Conservation (phyloP, 2,797 vertebrate species). For the Labeo calbasu region DNA sequence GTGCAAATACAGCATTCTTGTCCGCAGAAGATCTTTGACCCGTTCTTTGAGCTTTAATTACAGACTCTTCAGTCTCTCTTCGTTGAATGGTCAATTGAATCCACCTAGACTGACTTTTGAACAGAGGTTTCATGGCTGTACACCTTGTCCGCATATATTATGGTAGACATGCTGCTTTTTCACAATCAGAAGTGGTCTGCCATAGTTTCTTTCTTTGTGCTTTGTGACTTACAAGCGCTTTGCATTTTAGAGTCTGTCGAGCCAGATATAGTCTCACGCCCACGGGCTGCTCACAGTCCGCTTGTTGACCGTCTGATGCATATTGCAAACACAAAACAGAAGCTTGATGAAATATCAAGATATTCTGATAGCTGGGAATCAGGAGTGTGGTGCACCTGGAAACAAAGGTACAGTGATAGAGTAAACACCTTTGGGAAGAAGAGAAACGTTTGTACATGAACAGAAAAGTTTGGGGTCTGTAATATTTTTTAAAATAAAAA, state of each 20-base stretch:
- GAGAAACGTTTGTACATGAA: background rate
- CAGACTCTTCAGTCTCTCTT: background rate
- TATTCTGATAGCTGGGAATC: background rate
- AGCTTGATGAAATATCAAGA: background rate
- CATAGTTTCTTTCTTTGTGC: constrained; percentile 17
- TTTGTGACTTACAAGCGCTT: background rate
- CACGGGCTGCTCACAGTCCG: background rate
- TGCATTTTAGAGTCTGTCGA: background rate
- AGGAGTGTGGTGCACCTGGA: background rate
- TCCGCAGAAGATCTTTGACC: background rate
- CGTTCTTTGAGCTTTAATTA: background rate
- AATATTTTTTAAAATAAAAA: background rate
- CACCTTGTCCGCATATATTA: background rate
- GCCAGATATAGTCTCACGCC: constrained; percentile 11
- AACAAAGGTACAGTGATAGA: background rate
- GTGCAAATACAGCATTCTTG: constrained; percentile 9
- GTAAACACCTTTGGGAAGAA: background rate
- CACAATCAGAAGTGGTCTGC: background rate
- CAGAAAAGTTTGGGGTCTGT: background rate
- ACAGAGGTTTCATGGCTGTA: background rate
- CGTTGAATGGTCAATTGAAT: background rate
- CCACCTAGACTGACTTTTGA: background rate
- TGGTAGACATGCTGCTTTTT: background rate
- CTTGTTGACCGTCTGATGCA: constrained; percentile 2
- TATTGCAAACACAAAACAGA: background rate